Evolutionary conservation across 1,140 invertebrate species (phyloP), one percentile per base, ranked within the genome.

Genomic region (Zelostemma sp.): DNA sequence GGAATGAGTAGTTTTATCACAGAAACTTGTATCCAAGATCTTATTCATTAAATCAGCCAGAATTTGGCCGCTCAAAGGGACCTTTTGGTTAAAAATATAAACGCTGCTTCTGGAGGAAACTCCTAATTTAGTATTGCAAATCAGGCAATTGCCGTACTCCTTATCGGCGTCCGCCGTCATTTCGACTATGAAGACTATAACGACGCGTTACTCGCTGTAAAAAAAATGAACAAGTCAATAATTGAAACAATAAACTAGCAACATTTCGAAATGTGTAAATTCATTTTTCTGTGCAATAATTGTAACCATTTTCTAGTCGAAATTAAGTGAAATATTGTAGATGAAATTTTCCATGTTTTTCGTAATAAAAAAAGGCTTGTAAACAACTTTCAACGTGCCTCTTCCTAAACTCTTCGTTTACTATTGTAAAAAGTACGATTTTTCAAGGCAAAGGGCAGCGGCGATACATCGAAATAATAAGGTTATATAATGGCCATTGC

Each of bases 71-170:
- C 80, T 84, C 12, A 73, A 54, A 3, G 76, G 78, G 17, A 79
- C 55, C 46, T 77, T 72, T n/a, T 80, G 74, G 46, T 63, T 75
- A 59, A 88, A 90, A 72, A 87, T 88, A 74, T 73, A 82, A 48
- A 87, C 78, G 60, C 82, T 85, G 71, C n/a, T n/a, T n/a, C 87
- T 81, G 15, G 83, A 82, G 0, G 87, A 87, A 4, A 86, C 81
- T 12, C 85, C 86, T 14, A 86, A 79, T 74, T 87, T 87, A 43
- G 78, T 85, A 71, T 87, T 84, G 68, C 89, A 90, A 40, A 90
- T 79, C 25, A 89, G 76, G 70, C 89, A 90, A n/a, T 83, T 78
- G 0, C 75, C 63, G 1, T 40, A 46, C 28, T 80, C 69, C 54
- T 83, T 82, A 6, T 79, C 77, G 0, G 57, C 46, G 58, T 82